Base-by-base conservation (phyloP, 2,888 invertebrate genomes). In the Stomorhina lunata region DNA sequence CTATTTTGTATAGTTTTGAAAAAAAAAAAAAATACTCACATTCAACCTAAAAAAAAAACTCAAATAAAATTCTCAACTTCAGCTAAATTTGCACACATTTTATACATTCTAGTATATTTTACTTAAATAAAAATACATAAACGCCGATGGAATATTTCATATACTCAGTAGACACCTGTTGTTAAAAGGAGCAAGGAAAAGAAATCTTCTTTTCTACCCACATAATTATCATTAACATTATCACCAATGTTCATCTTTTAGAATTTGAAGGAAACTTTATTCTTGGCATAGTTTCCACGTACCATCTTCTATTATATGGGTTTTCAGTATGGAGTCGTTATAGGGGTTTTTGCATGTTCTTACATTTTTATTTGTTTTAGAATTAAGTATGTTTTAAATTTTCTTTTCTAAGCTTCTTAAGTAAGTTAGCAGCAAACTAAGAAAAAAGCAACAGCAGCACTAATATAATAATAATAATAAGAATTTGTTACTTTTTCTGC, bases 81-180 rank as follows among this genome's bases (percentile, higher is more conserved):
- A n/a, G 29, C 27, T 40, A n/a, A 1, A 69, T 32, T n/a, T 5
- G 43, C 20, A 57, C n/a, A 2, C 40, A 43, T 20, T 10, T 45
- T 59, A 10, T 57, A n/a, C n/a, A n/a, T n/a, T n/a, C n/a, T n/a
- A n/a, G n/a, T n/a, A n/a, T n/a, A n/a, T n/a, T n/a, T n/a, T n/a
- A n/a, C n/a, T n/a, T n/a, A n/a, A n/a, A n/a, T n/a, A n/a, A n/a
- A n/a, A n/a, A n/a, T n/a, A n/a, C n/a, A n/a, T n/a, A n/a, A n/a
- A n/a, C n/a, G n/a, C n/a, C n/a, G n/a, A n/a, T n/a, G n/a, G n/a
- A n/a, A n/a, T n/a, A n/a, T 34, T 9, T 10, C 9, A 4, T 27
- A 40, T 2, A 0, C 15, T 59, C 7, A 3, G 9, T 6, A 32
- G 71, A 45, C 57, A 71, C 71, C 71, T 71, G 71, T 71, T 71